Evolutionary conservation across 2,888 invertebrate species (phyloP), one percentile per base, ranked within the genome.

Genomic region (Xanthia icteritia): DNA sequence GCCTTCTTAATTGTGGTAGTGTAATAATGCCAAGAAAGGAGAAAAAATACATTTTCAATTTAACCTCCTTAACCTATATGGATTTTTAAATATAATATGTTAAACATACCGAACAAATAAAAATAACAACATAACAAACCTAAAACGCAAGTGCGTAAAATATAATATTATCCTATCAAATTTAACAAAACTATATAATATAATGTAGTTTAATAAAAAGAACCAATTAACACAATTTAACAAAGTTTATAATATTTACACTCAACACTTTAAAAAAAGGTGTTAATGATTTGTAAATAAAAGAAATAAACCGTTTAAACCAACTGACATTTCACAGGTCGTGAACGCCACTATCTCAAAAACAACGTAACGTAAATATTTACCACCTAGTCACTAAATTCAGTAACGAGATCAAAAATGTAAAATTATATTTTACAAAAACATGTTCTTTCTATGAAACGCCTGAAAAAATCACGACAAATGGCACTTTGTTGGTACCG

Each of bases 351-450:
- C 73, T 71, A 69, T 70, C 69, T 73, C 68, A 76, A 76, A 75
- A 73, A 77, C 63, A 83, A 70, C 66, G 77, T 61, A 70, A 81
- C 39, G 61, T 64, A 76, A 77, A 67, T 71, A 77, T 27, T 73
- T 77, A 83, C 67, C 71, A 79, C 72, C 68, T 87, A 87, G 77
- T 81, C 84, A 81, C 84, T 73, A 86, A 86, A 86, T 75, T 79
- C 78, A 80, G 82, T 66, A 81, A 84, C 77, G 82, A 88, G 84
- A 81, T 88, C 88, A 84, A 83, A 77, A 73, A 74, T 80, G 75
- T 74, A 73, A 77, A 86, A 77, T 58, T 75, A 78, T 79, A 84
- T 85, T 77, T 88, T 73, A 79, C 77, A 73, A 77, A 73, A 72
- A 70, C 69, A 86, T 66, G 58, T 73, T 73, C n/a, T 66, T 70